Conservation (phyloP, 2,888 invertebrate genomes). For the Tetranychus truncatus region DNA sequence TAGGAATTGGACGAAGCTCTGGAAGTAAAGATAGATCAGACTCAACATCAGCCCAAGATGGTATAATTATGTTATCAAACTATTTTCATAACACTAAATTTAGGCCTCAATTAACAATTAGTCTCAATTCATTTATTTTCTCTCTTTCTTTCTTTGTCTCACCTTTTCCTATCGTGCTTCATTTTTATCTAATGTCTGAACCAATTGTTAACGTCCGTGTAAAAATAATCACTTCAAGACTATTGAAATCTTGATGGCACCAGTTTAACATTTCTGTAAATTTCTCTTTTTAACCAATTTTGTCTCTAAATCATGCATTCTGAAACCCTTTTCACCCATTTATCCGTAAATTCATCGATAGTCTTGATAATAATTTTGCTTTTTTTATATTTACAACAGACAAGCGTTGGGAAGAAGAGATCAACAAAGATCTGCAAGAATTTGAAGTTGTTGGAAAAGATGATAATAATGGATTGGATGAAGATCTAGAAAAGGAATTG, state of each 20-base stretch:
- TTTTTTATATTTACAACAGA: slow-evolving; percentile 8
- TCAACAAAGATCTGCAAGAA: slow-evolving; percentile 83
- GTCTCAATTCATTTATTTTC: slow-evolving; percentile 12
- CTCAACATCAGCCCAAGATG: slow-evolving; percentile 14
- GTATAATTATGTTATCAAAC: slow-evolving; percentile 12
- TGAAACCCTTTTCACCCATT: not conserved
- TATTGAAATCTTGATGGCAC: slow-evolving; percentile 1
- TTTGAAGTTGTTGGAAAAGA: slow-evolving; percentile 59
- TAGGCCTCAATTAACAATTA: not conserved
- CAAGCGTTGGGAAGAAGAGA: slow-evolving; percentile 58
- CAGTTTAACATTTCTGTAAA: not conserved
- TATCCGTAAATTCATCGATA: not conserved
- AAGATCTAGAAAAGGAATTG: slow-evolving; percentile 50
- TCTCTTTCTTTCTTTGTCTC: not conserved
- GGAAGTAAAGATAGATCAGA: slow-evolving; percentile 12
- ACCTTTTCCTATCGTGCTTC: not conserved
- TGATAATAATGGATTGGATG: slow-evolving; percentile 32
- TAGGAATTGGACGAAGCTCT: slow-evolving; percentile 42
- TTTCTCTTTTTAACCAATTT: not conserved
- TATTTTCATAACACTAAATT: not conserved
- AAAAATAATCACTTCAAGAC: not conserved
- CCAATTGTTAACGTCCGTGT: slow-evolving; percentile 29
- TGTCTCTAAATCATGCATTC: not conserved
- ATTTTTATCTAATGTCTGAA: not conserved
- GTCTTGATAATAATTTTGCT: not conserved